phyloP scores from a whole-genome alignment of 2,113 vertebrate species.

The Formicarius rufipectus region DNA sequence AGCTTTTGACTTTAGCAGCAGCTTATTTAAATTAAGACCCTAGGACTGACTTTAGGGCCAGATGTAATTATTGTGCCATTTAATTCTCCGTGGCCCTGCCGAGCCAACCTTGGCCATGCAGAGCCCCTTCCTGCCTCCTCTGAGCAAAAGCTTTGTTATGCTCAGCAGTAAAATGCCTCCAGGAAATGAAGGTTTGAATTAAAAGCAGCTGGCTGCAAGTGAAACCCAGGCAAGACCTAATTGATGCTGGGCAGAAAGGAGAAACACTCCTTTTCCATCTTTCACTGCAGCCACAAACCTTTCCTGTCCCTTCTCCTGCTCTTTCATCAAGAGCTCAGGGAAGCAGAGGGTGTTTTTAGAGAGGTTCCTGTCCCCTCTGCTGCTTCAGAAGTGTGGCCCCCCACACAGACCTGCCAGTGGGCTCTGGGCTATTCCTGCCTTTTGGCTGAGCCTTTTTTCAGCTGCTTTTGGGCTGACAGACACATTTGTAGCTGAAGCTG shows the following conservation, averaged over 20 bases:
- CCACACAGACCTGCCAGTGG: background rate
- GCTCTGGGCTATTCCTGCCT: background rate
- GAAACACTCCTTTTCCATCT: background rate
- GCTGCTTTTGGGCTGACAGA: background rate
- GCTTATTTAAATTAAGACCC: slow-evolving; percentile 13
- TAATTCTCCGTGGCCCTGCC: slow-evolving; percentile 23
- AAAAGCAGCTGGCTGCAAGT: slow-evolving; percentile 43
- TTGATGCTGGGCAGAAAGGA: background rate
- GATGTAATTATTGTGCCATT: slow-evolving; percentile 25
- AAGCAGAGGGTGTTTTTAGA: background rate
- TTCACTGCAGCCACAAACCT: background rate
- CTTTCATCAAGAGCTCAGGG: background rate
- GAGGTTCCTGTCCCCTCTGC: background rate
- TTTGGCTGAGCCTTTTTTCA: background rate
- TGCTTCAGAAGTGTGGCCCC: background rate
- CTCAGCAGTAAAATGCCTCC: slow-evolving; percentile 30
- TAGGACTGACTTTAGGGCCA: background rate
- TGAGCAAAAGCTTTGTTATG: background rate
- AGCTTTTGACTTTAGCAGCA: background rate
- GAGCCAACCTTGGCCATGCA: slow-evolving; percentile 28
- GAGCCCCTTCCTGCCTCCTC: slow-evolving; percentile 1
- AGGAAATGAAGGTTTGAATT: slow-evolving; percentile 54
- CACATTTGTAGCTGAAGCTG: background rate
- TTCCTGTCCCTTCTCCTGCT: background rate
- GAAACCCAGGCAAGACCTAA: slow-evolving; percentile 12